Base-by-base conservation (phyloP, 2,797 vertebrate species). In the Iguana delicatissima region DNA sequence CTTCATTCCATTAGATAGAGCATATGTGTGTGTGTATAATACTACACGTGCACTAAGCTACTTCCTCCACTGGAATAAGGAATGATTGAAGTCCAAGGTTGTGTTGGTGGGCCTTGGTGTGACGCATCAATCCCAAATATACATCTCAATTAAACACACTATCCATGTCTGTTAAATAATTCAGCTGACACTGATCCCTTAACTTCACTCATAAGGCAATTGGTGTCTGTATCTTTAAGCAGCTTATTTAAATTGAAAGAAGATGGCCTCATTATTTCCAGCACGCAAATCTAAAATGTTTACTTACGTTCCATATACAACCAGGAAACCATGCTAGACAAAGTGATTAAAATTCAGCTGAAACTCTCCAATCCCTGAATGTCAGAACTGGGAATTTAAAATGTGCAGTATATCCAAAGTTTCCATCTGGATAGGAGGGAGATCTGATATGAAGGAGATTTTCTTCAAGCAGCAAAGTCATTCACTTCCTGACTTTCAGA, bases 371-470 rank as follows among this genome's bases (percentile, higher is more conserved):
- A 82, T 72, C 35, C 90, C 83, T 80, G 57, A 84, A 67, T 5
- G 42, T 81, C 90, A 80, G 84, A 95, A 87, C 86, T 24, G 84
- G 93, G 94, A 96, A 91, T 86, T 85, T 2, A 14, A 92, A 89
- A 85, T 52, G 62, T 90, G 84, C 9, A 10, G 16, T n/a, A 52
- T 0, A 0, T 52, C 76, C 93, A 88, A 91, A 26, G 90, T 84
- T 94, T 95, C 89, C 85, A 87, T 73, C 89, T 91, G 92, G 59
- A 85, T 55, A 85, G 10, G 57, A 84, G 88, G 90, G 88, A n/a
- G 57, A 29, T 79, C 87, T 90, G 64, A 76, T 13, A 80, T 29
- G 42, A 32, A 77, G 0, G 0, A 90, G 67, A 84, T 86, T 91
- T 89, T 88, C 76, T 80, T 74, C 29, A 38, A 42, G 81, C 86